Conservation (phyloP, 2,113 vertebrate species). For the Podarcis raffonei region DNA sequence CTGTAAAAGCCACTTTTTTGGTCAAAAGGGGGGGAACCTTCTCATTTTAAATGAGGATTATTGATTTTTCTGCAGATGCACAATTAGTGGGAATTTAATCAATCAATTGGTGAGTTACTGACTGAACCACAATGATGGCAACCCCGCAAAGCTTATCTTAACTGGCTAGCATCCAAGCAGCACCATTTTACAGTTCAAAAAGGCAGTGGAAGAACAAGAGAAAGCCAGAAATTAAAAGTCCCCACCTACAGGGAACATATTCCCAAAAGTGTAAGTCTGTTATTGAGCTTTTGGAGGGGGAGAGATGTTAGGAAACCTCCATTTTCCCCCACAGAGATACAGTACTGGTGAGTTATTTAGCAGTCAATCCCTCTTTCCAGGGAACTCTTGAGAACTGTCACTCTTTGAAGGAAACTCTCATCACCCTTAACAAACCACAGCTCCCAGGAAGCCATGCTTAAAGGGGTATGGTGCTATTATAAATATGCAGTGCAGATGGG, state of each 20-base stretch:
- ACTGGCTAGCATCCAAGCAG: neutral
- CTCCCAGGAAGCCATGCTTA: too few species aligned
- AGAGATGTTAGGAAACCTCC: too few species aligned
- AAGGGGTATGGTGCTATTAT: too few species aligned
- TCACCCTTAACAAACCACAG: too few species aligned
- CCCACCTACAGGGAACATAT: neutral
- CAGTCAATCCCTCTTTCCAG: too few species aligned
- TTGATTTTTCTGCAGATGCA: neutral
- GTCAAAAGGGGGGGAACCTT: neutral
- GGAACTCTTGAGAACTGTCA: too few species aligned
- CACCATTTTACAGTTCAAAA: neutral
- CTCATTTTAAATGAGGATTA: neutral
- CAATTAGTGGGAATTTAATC: neutral
- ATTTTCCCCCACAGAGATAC: too few species aligned
- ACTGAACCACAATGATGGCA: neutral
- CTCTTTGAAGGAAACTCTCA: too few species aligned
- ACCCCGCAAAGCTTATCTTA: neutral
- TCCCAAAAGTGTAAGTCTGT: too few species aligned
- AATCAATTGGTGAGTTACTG: neutral
- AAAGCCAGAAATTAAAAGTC: neutral
- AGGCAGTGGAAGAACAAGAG: neutral
- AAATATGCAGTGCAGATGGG: too few species aligned
- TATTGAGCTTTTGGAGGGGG: too few species aligned
- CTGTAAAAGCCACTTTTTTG: neutral
- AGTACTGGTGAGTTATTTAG: too few species aligned